phyloP scores from a whole-genome alignment of 2,797 vertebrate species.

The Sebastiscus tertius region DNA sequence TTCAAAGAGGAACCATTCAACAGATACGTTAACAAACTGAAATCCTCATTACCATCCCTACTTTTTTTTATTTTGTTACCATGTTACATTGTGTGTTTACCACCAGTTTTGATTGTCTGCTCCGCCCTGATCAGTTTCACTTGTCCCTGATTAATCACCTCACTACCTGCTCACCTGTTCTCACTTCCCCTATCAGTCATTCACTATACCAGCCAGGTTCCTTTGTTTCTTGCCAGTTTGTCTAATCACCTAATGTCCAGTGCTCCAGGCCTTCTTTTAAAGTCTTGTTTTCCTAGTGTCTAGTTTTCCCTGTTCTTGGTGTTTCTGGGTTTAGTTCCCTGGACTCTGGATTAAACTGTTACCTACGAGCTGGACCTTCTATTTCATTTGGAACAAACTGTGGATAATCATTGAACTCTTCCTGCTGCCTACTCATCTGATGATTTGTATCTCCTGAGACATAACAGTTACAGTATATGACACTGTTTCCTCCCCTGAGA shows the following conservation, averaged over 20 bases:
- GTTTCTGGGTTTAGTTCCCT: background rate
- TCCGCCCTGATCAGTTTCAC: background rate
- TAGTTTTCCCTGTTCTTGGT: background rate
- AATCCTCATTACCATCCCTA: too few relatives aligned
- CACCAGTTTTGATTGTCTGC: background rate
- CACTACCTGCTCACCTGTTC: background rate
- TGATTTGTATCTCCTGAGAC: background rate
- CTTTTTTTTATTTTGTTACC: background rate
- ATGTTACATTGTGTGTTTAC: background rate
- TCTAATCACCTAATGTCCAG: background rate
- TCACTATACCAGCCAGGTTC: background rate
- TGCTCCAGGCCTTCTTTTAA: background rate
- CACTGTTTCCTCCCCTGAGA: constrained; percentile 3
- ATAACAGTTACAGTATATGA: background rate
- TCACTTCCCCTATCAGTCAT: background rate
- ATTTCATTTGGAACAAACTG: background rate
- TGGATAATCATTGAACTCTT: background rate
- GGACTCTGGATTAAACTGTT: background rate
- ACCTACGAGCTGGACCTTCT: background rate
- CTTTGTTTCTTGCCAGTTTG: background rate
- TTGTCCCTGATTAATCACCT: background rate
- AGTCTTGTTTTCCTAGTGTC: background rate
- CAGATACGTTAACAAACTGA: too few relatives aligned
- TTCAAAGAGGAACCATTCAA: too few relatives aligned
- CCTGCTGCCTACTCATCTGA: background rate